Percentiles rank a stretch among this genome's conserved stretches.
phyloP scores from a whole-genome alignment of 2,797 vertebrate species.

The Oreonectes daqikongensis region DNA sequence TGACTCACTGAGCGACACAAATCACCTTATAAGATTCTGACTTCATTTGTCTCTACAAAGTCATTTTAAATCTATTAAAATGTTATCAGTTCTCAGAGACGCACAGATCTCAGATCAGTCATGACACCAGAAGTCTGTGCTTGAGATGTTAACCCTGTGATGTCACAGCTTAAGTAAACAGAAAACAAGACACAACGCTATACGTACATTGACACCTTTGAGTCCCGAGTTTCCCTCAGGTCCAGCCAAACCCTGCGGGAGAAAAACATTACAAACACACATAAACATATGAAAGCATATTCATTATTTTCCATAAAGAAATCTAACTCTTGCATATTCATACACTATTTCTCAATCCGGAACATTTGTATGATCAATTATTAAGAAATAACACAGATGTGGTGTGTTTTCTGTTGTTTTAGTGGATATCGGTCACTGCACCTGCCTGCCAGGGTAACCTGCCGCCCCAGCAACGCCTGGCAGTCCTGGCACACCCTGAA shows the following conservation, averaged over 20 bases:
- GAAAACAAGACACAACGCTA: slow-evolving; percentile 25
- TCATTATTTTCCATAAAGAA: too few species aligned
- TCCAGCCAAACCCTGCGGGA: slow-evolving; percentile 88
- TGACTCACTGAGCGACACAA: too few species aligned
- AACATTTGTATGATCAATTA: neutral
- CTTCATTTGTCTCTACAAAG: too few species aligned
- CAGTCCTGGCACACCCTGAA: slow-evolving; percentile 87
- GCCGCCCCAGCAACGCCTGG: slow-evolving; percentile 82
- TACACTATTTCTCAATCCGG: too few species aligned
- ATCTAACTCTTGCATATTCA: too few species aligned
- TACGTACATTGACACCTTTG: slow-evolving; percentile 95
- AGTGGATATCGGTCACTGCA: slow-evolving; percentile 89
- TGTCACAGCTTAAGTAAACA: neutral
- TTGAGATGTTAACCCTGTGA: too few species aligned
- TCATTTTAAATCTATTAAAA: too few species aligned
- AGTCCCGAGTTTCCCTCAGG: slow-evolving; percentile 92
- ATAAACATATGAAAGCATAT: too few species aligned
- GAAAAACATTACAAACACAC: slow-evolving; percentile 37
- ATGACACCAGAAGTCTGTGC: too few species aligned
- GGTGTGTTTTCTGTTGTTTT: slow-evolving; percentile 50
- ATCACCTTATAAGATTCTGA: too few species aligned
- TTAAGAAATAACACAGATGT: slow-evolving; percentile 7
- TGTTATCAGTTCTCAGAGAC: too few species aligned
- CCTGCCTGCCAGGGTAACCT: slow-evolving; percentile 99
- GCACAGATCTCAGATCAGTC: too few species aligned